Base-by-base conservation (phyloP, 1,140 invertebrate genomes). In the Lucilia sericata region DNA sequence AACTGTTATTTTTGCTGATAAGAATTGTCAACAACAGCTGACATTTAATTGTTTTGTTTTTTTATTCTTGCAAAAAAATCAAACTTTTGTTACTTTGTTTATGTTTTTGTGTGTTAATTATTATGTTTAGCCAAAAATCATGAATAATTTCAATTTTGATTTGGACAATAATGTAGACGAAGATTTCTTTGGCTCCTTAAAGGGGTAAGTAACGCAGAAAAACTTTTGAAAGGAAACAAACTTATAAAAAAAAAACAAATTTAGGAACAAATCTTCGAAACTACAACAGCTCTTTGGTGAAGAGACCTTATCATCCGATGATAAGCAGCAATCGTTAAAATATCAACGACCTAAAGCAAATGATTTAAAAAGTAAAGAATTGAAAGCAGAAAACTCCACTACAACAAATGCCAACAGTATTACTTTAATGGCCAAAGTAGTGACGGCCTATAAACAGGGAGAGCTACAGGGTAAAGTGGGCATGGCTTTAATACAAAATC, bases 401-500 rank as follows among this genome's bases (percentile, higher is more conserved):
- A n/a, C 34, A 14, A 34, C 82, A 19, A 47, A 70, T 17, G 74
- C 12, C 82, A 80, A 34, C 36, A 65, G 80, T 60, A 55, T 19
- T 3, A 76, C 81, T 86, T 13, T 86, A 7, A 30, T 89, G 3
- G 89, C 89, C 65, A 88, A 86, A 55, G 87, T 90, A 10, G 88
- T 86, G 0, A 21, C 76, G 2, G 85, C 85, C 5, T 89, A 85
- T 70, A 86, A 85, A 25, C 86, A 80, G 42, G 83, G 17, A 8
- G 84, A 85, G 5, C 51, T 82, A 12, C 1, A 86, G 14, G 88
- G 88, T 0, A 87, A 86, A 13, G 84, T 90, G 4, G 89, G 87
- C 12, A 42, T 90, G 19, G 89, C 88, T 5, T 51, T 90, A 2
- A 85, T 87, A n/a, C 80, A 85, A 3, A 85, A 80, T 76, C 14